A percentile compares a stretch with the other conserved stretches of the same genome.
Evolutionary conservation across 2,888 invertebrate species (phyloP).

Genomic region (Mamestra brassicae): DNA sequence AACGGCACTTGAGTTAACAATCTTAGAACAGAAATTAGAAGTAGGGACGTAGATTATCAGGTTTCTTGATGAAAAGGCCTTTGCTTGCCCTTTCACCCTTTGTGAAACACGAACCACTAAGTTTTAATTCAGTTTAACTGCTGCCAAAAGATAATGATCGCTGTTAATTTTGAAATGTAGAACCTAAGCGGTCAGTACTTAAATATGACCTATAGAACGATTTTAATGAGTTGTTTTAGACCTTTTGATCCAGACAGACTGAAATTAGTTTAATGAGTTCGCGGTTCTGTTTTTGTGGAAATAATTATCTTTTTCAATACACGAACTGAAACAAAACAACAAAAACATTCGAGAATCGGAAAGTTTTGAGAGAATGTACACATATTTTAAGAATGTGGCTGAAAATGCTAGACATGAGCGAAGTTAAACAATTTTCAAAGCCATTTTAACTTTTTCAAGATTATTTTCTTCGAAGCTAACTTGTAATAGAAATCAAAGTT

Average conservation of each 20-base stretch:
- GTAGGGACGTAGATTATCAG: slow-evolving; percentile 29
- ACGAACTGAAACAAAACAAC: slow-evolving; percentile 29
- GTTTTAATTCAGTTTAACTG: slow-evolving; percentile 54
- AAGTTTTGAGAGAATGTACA: slow-evolving; percentile 38
- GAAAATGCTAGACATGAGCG: slow-evolving; percentile 44
- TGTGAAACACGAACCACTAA: slow-evolving; percentile 48
- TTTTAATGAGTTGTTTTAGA: slow-evolving; percentile 48
- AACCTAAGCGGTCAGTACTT: slow-evolving; percentile 34
- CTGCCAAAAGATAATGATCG: slow-evolving; percentile 42
- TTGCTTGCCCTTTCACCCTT: slow-evolving; percentile 35
- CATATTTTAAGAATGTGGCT: slow-evolving; percentile 56
- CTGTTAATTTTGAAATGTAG: slow-evolving; percentile 37
- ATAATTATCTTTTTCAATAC: slow-evolving; percentile 17
- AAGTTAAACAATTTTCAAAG: slow-evolving; percentile 53
- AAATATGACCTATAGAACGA: slow-evolving; percentile 34
- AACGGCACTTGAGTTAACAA: slow-evolving; percentile 32
- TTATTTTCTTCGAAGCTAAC: slow-evolving; percentile 49
- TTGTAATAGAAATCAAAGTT: slow-evolving; percentile 59
- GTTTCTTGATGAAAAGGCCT: slow-evolving; percentile 51
- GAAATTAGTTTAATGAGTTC: slow-evolving; percentile 21
- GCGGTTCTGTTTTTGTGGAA: background rate
- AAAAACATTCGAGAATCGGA: slow-evolving; percentile 13
- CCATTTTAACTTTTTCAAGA: slow-evolving; percentile 55
- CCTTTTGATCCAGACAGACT: slow-evolving; percentile 26
- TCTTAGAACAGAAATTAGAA: slow-evolving; percentile 25